These are phyloP conservation scores for Anarhynchus alexandrinus DNA, from an alignment of 2,113 vertebrate genomes.

Conservation along the genomic window DNA sequence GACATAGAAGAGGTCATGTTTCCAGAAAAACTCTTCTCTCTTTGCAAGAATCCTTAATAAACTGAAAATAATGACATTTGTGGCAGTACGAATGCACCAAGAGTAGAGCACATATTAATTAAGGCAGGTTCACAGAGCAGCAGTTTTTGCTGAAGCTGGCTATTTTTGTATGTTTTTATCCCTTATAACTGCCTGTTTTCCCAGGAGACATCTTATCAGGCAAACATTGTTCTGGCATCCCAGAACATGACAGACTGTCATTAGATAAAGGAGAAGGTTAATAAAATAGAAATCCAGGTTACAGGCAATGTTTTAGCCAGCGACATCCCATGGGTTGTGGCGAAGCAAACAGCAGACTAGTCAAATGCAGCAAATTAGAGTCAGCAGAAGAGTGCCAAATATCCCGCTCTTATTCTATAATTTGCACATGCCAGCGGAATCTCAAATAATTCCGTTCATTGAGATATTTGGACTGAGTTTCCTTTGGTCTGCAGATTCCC, in stretches of 20 bases:
- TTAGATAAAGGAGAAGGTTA: constrained; percentile 70
- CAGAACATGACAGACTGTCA: constrained; percentile 65
- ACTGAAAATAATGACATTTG: constrained; percentile 15
- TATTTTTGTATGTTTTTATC: constrained; percentile 36
- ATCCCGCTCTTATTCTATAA: background rate
- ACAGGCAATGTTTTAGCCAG: constrained; percentile 48
- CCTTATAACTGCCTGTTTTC: constrained; percentile 44
- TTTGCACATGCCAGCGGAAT: background rate
- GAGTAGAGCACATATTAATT: background rate
- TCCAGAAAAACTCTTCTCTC: background rate
- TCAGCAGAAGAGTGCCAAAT: background rate
- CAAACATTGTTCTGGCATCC: constrained; percentile 50
- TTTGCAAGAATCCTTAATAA: background rate
- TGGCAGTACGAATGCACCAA: background rate
- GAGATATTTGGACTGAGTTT: background rate
- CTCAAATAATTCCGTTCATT: background rate
- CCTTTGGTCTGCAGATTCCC: background rate
- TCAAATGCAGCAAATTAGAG: constrained; percentile 16
- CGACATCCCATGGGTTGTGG: constrained; percentile 24
- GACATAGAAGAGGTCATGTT: background rate
- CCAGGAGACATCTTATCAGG: constrained; percentile 49
- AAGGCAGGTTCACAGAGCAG: background rate
- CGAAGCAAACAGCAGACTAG: constrained; percentile 17
- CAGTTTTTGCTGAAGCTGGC: constrained; percentile 36
- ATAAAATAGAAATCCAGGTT: constrained; percentile 63